phyloP scores from a whole-genome alignment of 2,113 vertebrate genomes.

The Psephotus haematonotus region DNA sequence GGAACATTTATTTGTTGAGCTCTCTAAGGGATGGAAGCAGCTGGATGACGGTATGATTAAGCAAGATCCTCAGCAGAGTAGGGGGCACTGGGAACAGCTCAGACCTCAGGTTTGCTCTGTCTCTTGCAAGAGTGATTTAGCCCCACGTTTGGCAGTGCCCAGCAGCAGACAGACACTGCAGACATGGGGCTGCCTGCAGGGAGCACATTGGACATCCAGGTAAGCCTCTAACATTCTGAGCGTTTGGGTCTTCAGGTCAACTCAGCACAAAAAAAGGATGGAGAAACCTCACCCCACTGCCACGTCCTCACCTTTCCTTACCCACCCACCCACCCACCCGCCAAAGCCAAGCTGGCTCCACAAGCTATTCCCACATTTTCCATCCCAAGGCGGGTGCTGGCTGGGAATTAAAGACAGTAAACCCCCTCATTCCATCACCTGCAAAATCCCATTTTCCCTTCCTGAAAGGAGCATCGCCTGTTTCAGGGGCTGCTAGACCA shows the following conservation, averaged over 20 bases:
- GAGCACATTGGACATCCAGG: fast-evolving
- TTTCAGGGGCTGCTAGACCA: background rate
- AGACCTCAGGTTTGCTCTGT: background rate
- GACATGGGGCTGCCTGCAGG: background rate
- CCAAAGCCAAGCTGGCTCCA: background rate
- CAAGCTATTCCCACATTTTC: background rate
- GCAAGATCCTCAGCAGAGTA: background rate
- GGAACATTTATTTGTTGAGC: background rate
- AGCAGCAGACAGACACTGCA: background rate
- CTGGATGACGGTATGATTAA: fast-evolving
- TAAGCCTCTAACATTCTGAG: background rate
- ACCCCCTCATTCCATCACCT: background rate
- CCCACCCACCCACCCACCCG: too few relatives aligned
- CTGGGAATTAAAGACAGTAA: background rate
- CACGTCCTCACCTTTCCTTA: background rate
- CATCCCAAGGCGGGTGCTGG: background rate
- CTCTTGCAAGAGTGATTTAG: background rate
- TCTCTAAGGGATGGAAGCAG: background rate
- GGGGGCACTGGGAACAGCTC: background rate
- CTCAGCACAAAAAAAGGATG: background rate
- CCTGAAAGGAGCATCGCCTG: background rate
- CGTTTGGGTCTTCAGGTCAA: background rate
- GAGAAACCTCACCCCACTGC: background rate
- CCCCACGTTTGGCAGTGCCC: background rate
- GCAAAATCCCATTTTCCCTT: background rate